Evolutionary conservation across 2,888 invertebrate species (phyloP).

Genomic region (Drosophila anomelani): DNA sequence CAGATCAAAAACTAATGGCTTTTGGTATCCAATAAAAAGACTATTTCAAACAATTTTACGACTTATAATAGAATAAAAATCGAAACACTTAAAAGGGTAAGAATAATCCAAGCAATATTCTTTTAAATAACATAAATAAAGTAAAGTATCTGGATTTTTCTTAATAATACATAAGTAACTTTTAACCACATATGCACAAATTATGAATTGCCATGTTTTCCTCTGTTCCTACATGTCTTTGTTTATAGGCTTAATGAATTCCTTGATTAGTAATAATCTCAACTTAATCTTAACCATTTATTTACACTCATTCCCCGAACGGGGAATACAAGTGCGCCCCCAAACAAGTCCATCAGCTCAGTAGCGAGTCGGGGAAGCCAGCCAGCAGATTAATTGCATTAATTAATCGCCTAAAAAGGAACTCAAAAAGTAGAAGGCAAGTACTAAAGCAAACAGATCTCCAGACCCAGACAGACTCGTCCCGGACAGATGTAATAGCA

Average conservation of each 20-base stretch:
- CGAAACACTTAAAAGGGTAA: not conserved
- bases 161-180: not conserved
- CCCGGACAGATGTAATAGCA: slow-evolving; percentile 53
- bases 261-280: slow-evolving; percentile 75
- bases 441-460: slow-evolving; percentile 63
- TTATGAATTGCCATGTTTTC: not conserved
- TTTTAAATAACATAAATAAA: not conserved
- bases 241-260: slow-evolving; percentile 61
- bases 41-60: not conserved
- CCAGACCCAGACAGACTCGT: slow-evolving; percentile 40
- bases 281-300: slow-evolving; percentile 73
- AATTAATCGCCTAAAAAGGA: slow-evolving; percentile 83
- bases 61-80: not conserved
- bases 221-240: not conserved
- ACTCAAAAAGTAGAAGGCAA: slow-evolving; percentile 53
- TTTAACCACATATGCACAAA: not conserved
- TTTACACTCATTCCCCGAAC: slow-evolving; percentile 59
- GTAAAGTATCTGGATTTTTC: not conserved
- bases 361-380: slow-evolving; percentile 54
- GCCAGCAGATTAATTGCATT: slow-evolving; percentile 84
- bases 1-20: slow-evolving; percentile 1
- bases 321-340: slow-evolving; percentile 70
- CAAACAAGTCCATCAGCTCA: slow-evolving; percentile 74
- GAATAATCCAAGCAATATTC: not conserved
- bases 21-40: not conserved